These are phyloP conservation scores for Pyrocephalus nanus DNA, from an alignment of 2,797 vertebrate genomes.

Conservation along the genomic window DNA sequence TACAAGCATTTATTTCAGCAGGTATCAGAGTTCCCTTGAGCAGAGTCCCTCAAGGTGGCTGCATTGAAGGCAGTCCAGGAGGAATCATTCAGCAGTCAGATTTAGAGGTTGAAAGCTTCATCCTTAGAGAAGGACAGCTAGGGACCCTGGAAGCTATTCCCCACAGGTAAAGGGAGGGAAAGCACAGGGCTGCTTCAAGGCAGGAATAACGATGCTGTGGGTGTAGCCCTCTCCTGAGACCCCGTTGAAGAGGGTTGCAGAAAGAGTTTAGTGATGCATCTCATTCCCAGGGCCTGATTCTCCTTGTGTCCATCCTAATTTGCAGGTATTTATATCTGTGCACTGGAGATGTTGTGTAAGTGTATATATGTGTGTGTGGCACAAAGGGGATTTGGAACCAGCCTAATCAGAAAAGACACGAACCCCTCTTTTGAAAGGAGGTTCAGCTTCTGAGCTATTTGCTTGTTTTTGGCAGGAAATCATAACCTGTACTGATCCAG, in stretches of 20 bases:
- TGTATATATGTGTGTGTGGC: neutral
- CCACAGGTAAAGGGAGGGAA: slow-evolving; percentile 54
- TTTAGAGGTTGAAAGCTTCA: slow-evolving; percentile 37
- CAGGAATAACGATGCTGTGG: neutral
- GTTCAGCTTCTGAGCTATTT: neutral
- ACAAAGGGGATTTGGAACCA: neutral
- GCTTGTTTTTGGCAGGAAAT: neutral
- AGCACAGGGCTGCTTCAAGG: neutral
- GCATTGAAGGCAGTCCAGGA: slow-evolving; percentile 21
- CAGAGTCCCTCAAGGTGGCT: slow-evolving; percentile 3
- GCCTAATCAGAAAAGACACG: neutral
- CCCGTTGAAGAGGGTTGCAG: neutral
- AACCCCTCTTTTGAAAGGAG: neutral
- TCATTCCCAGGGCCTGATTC: neutral
- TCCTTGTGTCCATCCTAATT: neutral
- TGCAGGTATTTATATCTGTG: neutral
- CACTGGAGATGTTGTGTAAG: neutral
- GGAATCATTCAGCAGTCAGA: slow-evolving; percentile 40
- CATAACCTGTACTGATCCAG: neutral
- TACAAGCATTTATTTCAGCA: slow-evolving; percentile 21
- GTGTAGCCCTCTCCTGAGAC: neutral
- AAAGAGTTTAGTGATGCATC: neutral
- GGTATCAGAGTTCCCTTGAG: slow-evolving; percentile 29
- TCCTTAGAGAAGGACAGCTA: slow-evolving; percentile 50
- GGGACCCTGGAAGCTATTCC: neutral